A percentile compares a stretch with the other conserved stretches of the same genome.
Conservation (phyloP, 2,888 invertebrate species). For the Iselma pallidipennis region DNA sequence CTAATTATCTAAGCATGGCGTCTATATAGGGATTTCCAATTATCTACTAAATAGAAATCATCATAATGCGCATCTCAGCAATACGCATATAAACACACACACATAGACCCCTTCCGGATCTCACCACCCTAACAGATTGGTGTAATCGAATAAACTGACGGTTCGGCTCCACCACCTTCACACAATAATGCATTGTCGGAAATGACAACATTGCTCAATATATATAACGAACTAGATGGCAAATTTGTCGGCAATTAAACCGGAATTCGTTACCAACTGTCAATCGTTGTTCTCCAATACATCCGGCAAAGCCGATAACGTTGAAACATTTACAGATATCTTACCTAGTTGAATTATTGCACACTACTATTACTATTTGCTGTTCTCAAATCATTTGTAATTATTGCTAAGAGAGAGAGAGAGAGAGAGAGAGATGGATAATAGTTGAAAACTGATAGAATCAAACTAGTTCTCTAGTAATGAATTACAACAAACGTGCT, state of each 20-base stretch:
- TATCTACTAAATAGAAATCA: too few relatives aligned
- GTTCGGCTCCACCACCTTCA: constrained; percentile 27
- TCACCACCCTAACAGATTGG: neutral
- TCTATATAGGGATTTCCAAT: neutral
- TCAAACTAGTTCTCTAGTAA: constrained; percentile 1
- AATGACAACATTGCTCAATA: constrained; percentile 33
- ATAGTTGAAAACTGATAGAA: neutral
- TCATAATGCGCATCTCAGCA: neutral
- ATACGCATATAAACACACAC: neutral
- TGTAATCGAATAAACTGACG: constrained; percentile 30
- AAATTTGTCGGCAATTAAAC: constrained; percentile 41
- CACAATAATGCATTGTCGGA: constrained; percentile 31
- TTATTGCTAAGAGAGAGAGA: neutral
- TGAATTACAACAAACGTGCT: constrained; percentile 18
- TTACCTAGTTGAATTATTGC: neutral
- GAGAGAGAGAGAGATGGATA: neutral
- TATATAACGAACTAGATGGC: constrained; percentile 36
- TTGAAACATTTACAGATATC: neutral
- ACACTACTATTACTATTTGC: too few relatives aligned
- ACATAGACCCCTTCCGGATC: neutral
- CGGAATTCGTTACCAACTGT: constrained; percentile 36
- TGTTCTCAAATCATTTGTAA: neutral
- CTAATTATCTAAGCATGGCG: neutral
- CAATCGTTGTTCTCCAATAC: constrained; percentile 26
- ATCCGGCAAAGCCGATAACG: neutral